A percentile compares a stretch with the other conserved stretches of the same genome.
Evolutionary conservation across 2,797 vertebrate species (phyloP).

Genomic region (Gymnoscopelus microlampas): DNA sequence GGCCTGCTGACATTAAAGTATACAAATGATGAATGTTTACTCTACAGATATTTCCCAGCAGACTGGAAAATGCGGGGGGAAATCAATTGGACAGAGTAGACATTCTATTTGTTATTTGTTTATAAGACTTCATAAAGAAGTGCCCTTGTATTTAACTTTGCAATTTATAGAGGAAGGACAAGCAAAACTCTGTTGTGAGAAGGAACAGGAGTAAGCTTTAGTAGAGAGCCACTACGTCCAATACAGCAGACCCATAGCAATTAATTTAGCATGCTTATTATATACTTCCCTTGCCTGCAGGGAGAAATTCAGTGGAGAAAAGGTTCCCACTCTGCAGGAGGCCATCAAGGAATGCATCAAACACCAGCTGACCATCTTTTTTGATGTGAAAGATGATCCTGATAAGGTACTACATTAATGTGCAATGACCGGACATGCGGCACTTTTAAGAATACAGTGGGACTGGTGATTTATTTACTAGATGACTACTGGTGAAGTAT

Average conservation of each 20-base stretch:
- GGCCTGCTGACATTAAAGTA: too few species aligned
- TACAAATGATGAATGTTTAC: too few species aligned
- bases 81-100: too few species aligned
- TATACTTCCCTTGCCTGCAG: conserved; percentile 55
- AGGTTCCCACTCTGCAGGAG: conserved; percentile 90
- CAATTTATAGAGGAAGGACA: conserved; percentile 67
- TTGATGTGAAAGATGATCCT: conserved; percentile 91
- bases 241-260: too few species aligned
- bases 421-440: background rate
- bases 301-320: conserved; percentile 85
- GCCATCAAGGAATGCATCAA: conserved; percentile 87
- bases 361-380: conserved; percentile 89
- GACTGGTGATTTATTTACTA: background rate
- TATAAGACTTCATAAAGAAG: too few species aligned
- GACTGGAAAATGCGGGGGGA: too few species aligned
- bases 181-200: conserved; percentile 56
- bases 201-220: background rate
- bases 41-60: too few species aligned
- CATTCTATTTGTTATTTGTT: too few species aligned
- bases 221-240: too few species aligned
- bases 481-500: background rate
- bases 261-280: too few species aligned
- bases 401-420: conserved; percentile 81
- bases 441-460: background rate
- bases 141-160: too few species aligned